Base-by-base conservation (phyloP, 92 coral and sea anemone genomes). In the Paramuricea clavata region DNA sequence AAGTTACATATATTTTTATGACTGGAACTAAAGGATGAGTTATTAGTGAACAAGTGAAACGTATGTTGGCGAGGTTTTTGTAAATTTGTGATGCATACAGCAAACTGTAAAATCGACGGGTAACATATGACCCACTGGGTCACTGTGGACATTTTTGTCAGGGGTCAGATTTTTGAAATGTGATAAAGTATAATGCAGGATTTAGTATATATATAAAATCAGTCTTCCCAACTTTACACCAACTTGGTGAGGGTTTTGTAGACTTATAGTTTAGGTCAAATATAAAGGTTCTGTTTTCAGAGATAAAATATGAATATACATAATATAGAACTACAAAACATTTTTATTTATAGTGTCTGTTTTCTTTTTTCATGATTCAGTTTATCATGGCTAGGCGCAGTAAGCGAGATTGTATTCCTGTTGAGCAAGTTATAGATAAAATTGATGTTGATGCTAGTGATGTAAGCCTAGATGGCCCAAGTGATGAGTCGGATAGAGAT, bases 181-280 rank as follows among this genome's bases (percentile, higher is more conserved):
- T 62, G 70, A 62, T 62, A 62, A 62, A 62, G 70, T 62, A 62
- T 62, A 62, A 11, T 62, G 70, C 1, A 7, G 70, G 70, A 62
- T 62, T 62, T n/a, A 62, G 70, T 30, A 62, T 62, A 62, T 62
- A 62, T 62, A 62, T 62, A 13, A 62, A 62, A n/a, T n/a, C n/a
- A n/a, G n/a, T n/a, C n/a, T n/a, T 62, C 70, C 8, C 8, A 1
- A 62, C 70, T 62, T 62, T 62, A 62, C 70, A 62, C 70, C 70
- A 62, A 62, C 70, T 62, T 62, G 70, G 70, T 11, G 1, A 62
- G 70, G 70, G 70, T 62, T 62, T 62, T 62, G 70, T 62, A 62
- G 70, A 62, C 8, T 62, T 62, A 7, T 21, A 7, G 8, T 62
- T 62, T 62, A n/a, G n/a, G n/a, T n/a, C n/a, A n/a, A n/a, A n/a